Evolutionary conservation across 2,888 invertebrate species (phyloP).

Genomic region (Glomeris marginata): DNA sequence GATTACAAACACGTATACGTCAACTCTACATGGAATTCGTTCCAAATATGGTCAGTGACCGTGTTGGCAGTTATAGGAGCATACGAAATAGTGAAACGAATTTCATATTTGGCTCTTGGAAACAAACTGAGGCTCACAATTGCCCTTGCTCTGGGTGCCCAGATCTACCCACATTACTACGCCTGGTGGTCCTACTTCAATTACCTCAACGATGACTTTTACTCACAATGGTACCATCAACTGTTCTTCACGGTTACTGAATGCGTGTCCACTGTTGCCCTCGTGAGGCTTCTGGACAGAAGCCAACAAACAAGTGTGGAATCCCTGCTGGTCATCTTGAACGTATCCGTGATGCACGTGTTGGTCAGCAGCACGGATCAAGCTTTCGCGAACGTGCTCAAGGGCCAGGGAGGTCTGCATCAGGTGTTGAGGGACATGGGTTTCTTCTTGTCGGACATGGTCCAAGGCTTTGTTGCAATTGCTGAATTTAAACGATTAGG

Average conservation of each 20-base stretch:
- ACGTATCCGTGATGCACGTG: conserved; percentile 45
- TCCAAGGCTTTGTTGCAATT: conserved; percentile 43
- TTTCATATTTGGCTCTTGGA: conserved; percentile 38
- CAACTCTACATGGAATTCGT: conserved; percentile 46
- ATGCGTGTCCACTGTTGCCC: conserved; percentile 42
- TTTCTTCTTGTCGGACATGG: conserved; percentile 49
- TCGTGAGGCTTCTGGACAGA: conserved; percentile 41
- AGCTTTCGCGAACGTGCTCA: conserved; percentile 45
- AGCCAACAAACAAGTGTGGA: conserved; percentile 38
- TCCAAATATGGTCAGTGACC: conserved; percentile 49
- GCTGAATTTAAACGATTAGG: conserved; percentile 26
- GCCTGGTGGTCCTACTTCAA: conserved; percentile 53
- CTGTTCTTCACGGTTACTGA: conserved; percentile 47
- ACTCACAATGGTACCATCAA: conserved; percentile 53
- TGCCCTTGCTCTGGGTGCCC: conserved; percentile 43
- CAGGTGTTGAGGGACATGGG: conserved; percentile 49
- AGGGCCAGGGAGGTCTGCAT: conserved; percentile 47
- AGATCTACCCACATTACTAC: conserved; percentile 51
- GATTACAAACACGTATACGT: conserved; percentile 55
- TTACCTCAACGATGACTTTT: conserved; percentile 55
- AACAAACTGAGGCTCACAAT: conserved; percentile 42
- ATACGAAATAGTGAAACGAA: conserved; percentile 45
- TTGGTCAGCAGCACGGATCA: conserved; percentile 48
- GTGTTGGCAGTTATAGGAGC: conserved; percentile 42
- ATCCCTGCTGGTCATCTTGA: conserved; percentile 42